Evolutionary conservation across 2,797 vertebrate genomes (phyloP).

Genomic region (Pteropus rufus): DNA sequence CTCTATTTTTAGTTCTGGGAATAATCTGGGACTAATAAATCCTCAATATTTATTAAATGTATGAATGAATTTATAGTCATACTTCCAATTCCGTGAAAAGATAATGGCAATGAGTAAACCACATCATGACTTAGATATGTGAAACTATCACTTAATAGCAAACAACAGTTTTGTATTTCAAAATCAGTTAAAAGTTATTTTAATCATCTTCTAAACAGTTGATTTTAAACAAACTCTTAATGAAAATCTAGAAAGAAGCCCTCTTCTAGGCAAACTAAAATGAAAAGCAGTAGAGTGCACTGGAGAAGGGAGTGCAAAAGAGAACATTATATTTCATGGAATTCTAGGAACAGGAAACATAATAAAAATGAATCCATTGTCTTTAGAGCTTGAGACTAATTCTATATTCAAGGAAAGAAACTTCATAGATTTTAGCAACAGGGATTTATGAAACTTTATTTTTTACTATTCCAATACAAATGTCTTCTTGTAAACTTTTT

Average conservation of each 20-base stretch:
- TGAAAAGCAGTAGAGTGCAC: not conserved
- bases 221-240: not conserved
- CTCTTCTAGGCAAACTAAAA: not conserved
- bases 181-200: not conserved
- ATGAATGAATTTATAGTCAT: not conserved
- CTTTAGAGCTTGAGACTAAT: not conserved
- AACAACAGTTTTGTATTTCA: not conserved
- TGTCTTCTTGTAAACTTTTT: not conserved
- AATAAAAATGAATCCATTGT: not conserved
- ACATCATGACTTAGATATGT: not conserved
- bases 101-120: not conserved
- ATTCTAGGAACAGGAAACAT: not conserved
- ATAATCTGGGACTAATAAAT: not conserved
- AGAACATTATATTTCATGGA: not conserved
- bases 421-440: not conserved
- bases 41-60: not conserved
- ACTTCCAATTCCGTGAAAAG: not conserved
- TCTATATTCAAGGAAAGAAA: not conserved
- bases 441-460: not conserved
- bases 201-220: not conserved
- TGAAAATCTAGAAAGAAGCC: not conserved
- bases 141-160: not conserved
- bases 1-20: not conserved
- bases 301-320: not conserved
- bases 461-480: not conserved